phyloP scores from a whole-genome alignment of 2,888 invertebrate species.

The Agrochola macilenta region DNA sequence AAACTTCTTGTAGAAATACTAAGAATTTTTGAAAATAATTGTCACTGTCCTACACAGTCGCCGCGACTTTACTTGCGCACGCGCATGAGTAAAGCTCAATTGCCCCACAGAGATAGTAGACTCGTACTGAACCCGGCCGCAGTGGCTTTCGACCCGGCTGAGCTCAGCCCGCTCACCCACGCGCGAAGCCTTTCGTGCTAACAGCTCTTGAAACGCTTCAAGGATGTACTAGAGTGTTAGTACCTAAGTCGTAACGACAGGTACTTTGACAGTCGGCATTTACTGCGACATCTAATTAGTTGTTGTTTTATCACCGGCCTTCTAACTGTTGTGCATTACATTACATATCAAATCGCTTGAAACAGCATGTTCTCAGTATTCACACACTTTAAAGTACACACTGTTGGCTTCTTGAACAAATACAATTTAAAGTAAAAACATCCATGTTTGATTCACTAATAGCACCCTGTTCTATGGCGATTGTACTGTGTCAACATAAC shows the following conservation, averaged over 20 bases:
- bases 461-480: conserved; percentile 82
- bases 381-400: conserved; percentile 43
- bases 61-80: neutral
- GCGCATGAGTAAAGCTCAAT: conserved; percentile 8
- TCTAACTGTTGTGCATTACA: conserved; percentile 73
- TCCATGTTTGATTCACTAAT: conserved; percentile 73
- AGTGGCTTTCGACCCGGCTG: conserved; percentile 12
- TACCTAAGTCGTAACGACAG: conserved; percentile 59
- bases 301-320: conserved; percentile 54
- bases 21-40: neutral
- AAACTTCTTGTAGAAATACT: neutral
- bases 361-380: conserved; percentile 62
- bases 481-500: conserved; percentile 61
- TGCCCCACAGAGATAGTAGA: conserved; percentile 3
- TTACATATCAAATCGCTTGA: conserved; percentile 77
- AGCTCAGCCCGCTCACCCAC: neutral
- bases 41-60: neutral
- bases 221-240: conserved; percentile 68
- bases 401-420: conserved; percentile 47
- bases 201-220: conserved; percentile 55
- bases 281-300: conserved; percentile 39
- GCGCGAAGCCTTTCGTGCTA: conserved; percentile 7
- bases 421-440: conserved; percentile 59
- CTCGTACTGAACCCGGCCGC: neutral
- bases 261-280: conserved; percentile 44